These are phyloP conservation scores for Pleuronectes platessa DNA, from an alignment of 2,113 vertebrate genomes.

Conservation along the genomic window DNA sequence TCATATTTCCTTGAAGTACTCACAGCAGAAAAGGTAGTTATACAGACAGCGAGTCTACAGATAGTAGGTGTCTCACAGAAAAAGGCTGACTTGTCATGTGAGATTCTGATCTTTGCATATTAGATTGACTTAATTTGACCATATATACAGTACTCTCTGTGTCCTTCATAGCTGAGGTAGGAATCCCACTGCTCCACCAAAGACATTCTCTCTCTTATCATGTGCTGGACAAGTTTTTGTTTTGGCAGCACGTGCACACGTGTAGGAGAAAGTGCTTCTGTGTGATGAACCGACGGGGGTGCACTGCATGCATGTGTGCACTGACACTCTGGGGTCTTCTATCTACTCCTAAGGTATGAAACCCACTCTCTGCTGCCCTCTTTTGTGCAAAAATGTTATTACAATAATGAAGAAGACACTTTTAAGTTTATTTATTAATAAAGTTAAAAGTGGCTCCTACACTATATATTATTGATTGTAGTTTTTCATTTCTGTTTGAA, in stretches of 20 bases:
- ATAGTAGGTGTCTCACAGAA: background rate
- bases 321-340: conserved; percentile 41
- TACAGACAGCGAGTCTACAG: too few relatives aligned
- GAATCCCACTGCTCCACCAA: background rate
- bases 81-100: background rate
- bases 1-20: too few relatives aligned
- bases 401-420: background rate
- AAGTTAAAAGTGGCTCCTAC: too few relatives aligned
- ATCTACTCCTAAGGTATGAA: conserved; percentile 4
- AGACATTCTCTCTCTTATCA: background rate
- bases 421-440: background rate
- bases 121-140: background rate
- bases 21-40: too few relatives aligned
- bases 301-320: conserved; percentile 68
- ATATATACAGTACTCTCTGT: background rate
- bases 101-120: background rate
- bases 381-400: conserved; percentile 46
- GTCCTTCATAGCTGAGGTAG: background rate
- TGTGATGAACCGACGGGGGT: conserved; percentile 29
- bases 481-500: too few relatives aligned
- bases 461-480: background rate
- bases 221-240: background rate
- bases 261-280: conserved; percentile 37
- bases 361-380: conserved; percentile 74
- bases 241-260: conserved; percentile 30